A percentile compares a stretch with the other conserved stretches of the same genome.
Conservation (phyloP, 2,113 vertebrate species). For the Origma solitaria region DNA sequence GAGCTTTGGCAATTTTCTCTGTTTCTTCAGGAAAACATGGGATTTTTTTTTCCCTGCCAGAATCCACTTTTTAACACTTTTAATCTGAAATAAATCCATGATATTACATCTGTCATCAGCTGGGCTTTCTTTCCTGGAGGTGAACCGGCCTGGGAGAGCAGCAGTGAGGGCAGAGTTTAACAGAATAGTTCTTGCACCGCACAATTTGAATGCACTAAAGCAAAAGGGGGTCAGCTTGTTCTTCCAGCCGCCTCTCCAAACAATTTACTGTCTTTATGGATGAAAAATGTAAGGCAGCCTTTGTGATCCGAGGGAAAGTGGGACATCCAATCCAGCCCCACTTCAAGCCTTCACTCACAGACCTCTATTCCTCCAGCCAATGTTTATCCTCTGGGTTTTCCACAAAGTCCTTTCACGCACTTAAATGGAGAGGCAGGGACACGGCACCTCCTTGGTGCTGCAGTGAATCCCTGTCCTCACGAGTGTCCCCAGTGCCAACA, state of each 20-base stretch:
- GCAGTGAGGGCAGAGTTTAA: not conserved
- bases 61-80: not conserved
- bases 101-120: not conserved
- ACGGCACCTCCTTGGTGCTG: not conserved
- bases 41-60: not conserved
- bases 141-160: not conserved
- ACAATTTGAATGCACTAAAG: not conserved
- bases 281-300: not conserved
- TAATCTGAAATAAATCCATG: not conserved
- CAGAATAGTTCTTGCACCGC: not conserved
- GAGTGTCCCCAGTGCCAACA: fast-evolving
- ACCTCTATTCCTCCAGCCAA: not conserved
- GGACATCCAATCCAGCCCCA: not conserved
- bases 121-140: not conserved
- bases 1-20: not conserved
- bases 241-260: conserved; percentile 16
- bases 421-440: not conserved
- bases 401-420: not conserved
- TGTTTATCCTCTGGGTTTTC: not conserved
- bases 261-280: not conserved
- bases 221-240: conserved; percentile 22
- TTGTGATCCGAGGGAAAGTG: not conserved
- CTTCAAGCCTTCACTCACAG: not conserved
- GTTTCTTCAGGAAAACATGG: not conserved
- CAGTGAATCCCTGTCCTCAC: fast-evolving